Conservation (phyloP, 2,888 invertebrate genomes). For the Sesamia inferens region DNA sequence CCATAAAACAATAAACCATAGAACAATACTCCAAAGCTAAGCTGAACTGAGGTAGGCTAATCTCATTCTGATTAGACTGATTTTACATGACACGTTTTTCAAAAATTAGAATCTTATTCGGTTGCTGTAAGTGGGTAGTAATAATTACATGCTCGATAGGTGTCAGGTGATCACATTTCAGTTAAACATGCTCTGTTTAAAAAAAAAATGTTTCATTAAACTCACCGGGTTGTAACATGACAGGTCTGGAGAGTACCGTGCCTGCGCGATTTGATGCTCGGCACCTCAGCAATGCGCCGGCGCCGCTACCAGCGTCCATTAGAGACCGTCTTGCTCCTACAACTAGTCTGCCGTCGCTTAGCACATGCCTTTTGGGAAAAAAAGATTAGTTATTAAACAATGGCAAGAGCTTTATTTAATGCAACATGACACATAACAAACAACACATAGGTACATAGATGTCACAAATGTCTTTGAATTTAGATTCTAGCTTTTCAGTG, state of each 20-base stretch:
- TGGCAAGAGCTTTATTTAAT: no score
- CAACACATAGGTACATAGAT: no score
- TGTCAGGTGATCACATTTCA: neutral
- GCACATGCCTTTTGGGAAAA: constrained; percentile 76
- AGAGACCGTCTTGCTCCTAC: constrained; percentile 84
- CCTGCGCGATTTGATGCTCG: constrained; percentile 84
- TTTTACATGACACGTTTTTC: neutral
- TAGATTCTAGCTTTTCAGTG: no score
- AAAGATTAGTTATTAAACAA: neutral
- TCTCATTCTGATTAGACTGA: neutral
- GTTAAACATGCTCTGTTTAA: neutral
- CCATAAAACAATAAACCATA: no score
- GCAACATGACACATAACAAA: no score
- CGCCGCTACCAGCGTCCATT: constrained; percentile 82
- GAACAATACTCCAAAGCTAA: no score
- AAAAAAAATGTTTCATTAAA: neutral
- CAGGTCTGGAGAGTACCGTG: constrained; percentile 82
- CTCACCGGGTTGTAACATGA: constrained; percentile 84
- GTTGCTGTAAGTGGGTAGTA: neutral
- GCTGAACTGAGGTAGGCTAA: neutral
- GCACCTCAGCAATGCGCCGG: constrained; percentile 80
- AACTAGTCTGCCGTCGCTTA: constrained; percentile 82
- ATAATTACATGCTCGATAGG: no score
- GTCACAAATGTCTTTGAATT: no score
- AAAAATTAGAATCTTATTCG: neutral